Conservation (phyloP, 64 coral and sea anemone species). For the Acropora yongei region DNA sequence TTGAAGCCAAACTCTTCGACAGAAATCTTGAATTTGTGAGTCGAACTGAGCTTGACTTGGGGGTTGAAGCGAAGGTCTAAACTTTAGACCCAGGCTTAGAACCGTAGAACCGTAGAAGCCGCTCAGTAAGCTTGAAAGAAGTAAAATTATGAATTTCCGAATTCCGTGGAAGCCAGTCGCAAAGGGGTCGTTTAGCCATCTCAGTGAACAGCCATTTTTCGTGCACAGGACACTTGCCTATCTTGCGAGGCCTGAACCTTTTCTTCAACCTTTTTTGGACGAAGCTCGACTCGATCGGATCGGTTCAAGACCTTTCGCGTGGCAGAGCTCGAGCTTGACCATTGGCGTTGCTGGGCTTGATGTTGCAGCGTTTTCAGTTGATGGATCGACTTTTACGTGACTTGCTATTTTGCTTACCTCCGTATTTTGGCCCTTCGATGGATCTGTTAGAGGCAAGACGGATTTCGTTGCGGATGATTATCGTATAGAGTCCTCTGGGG, state of each 20-base stretch:
- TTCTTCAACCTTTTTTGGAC: constrained; percentile 41
- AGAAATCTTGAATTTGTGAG: constrained; percentile 55
- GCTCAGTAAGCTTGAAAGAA: constrained; percentile 9
- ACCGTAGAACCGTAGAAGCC: constrained; percentile 20
- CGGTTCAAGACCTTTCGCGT: not conserved
- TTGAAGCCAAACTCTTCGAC: constrained; percentile 14
- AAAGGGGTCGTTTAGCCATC: constrained; percentile 64
- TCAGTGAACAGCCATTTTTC: constrained; percentile 56
- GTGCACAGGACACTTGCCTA: constrained; percentile 34
- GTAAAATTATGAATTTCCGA: constrained; percentile 55
- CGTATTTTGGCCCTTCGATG: not conserved
- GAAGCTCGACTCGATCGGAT: not conserved
- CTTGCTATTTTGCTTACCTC: not conserved
- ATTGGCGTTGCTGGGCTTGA: too few species aligned
- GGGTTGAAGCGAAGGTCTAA: constrained; percentile 55
- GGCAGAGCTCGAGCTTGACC: too few species aligned
- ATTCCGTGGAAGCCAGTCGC: constrained; percentile 53
- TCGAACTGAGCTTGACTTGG: constrained; percentile 31
- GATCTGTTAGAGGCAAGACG: not conserved
- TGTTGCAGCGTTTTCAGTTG: not conserved
- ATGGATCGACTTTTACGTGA: not conserved
- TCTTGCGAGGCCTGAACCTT: constrained; percentile 56
- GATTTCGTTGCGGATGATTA: constrained; percentile 40
- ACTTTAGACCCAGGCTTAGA: constrained; percentile 48
- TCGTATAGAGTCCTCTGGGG: constrained; percentile 19